These are phyloP conservation scores for Xyrauchen texanus DNA, from an alignment of 2,113 vertebrate species.

Conservation along the genomic window DNA sequence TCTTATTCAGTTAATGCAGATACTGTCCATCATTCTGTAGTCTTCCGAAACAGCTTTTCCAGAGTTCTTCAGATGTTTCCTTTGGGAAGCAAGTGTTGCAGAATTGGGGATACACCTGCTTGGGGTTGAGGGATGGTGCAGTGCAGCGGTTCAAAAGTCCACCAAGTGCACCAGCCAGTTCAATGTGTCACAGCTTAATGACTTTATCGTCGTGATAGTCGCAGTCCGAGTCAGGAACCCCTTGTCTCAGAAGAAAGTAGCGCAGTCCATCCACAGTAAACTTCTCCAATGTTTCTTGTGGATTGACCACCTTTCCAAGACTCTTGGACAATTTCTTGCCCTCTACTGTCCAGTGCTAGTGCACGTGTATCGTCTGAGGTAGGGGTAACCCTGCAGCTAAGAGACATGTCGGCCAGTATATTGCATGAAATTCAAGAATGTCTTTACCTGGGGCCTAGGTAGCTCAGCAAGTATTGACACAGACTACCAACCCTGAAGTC, in stretches of 20 bases:
- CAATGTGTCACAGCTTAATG: conserved; percentile 83
- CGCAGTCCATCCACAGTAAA: conserved; percentile 88
- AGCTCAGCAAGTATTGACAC: too few species aligned
- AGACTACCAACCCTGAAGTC: too few species aligned
- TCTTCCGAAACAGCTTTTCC: conserved; percentile 76
- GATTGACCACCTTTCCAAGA: conserved; percentile 89
- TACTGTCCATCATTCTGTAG: conserved; percentile 80
- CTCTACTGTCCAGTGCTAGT: conserved; percentile 91
- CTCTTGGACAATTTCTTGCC: conserved; percentile 99
- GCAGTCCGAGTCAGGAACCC: conserved; percentile 87
- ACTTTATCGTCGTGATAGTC: conserved; percentile 89
- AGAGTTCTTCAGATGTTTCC: not conserved
- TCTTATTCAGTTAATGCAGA: conserved; percentile 75
- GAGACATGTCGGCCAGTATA: conserved; percentile 95
- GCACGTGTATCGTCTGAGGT: conserved; percentile 82
- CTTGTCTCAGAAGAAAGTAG: conserved; percentile 92
- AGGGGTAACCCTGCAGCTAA: conserved; percentile 82
- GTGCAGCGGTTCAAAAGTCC: conserved; percentile 92
- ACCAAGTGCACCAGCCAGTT: conserved; percentile 88
- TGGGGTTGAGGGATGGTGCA: conserved; percentile 83
- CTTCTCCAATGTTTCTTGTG: conserved; percentile 67
- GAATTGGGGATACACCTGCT: conserved; percentile 80
- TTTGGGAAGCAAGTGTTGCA: conserved; percentile 78
- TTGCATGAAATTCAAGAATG: conserved; percentile 91
- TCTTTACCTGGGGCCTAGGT: conserved; percentile 80